These are phyloP conservation scores for Platypus cylindrus DNA, from an alignment of 2,888 invertebrate species.

Conservation along the genomic window DNA sequence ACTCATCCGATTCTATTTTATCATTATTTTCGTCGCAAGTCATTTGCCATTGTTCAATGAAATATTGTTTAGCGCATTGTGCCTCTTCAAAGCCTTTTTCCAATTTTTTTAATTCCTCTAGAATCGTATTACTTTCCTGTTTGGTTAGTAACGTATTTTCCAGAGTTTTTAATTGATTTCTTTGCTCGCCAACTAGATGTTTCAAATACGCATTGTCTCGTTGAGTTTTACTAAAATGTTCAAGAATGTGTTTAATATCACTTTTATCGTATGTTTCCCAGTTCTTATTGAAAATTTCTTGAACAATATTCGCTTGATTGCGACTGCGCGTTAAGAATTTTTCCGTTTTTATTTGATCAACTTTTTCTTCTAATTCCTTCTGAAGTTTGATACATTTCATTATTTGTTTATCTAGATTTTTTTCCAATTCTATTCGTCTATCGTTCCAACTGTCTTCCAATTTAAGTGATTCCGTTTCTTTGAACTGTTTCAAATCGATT, in stretches of 20 bases:
- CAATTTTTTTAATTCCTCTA: conserved; percentile 51
- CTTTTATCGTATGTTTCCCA: conserved; percentile 24
- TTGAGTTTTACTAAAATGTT: conserved; percentile 28
- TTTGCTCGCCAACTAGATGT: conserved; percentile 26
- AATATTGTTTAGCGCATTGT: conserved; percentile 55
- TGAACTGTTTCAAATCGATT: conserved; percentile 37
- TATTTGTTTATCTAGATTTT: conserved; percentile 40
- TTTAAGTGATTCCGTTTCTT: conserved; percentile 14
- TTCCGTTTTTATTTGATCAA: conserved; percentile 18
- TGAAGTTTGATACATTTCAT: conserved; percentile 49
- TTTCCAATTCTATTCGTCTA: conserved; percentile 41
- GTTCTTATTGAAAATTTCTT: conserved; percentile 23
- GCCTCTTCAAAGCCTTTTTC: conserved; percentile 53
- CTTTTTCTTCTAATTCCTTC: conserved; percentile 46
- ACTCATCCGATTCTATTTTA: conserved; percentile 42
- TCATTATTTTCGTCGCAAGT: conserved; percentile 55
- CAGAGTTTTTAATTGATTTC: conserved; percentile 31
- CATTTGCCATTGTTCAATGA: conserved; percentile 56
- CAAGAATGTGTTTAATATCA: conserved; percentile 27
- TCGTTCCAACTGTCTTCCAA: conserved; percentile 40
- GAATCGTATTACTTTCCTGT: conserved; percentile 51
- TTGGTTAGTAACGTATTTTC: conserved; percentile 48
- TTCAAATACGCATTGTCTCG: conserved; percentile 27
- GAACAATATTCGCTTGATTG: conserved; percentile 17
- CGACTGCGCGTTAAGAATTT: conserved; percentile 19